Conservation (phyloP, 1,140 invertebrate genomes). For the Yoshiicerus persimilis region DNA sequence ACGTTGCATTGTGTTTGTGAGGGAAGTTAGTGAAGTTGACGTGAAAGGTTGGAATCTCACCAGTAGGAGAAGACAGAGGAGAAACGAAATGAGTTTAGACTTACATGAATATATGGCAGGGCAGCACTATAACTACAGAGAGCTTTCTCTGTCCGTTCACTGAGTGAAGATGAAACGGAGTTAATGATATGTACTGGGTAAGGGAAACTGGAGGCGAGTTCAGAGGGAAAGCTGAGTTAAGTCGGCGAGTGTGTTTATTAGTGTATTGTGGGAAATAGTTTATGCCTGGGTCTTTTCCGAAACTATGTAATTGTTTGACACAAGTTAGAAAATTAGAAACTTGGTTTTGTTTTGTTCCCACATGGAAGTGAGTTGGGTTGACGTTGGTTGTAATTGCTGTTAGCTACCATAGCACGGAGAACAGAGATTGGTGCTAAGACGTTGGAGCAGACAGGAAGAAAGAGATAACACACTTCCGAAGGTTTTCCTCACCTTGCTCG, state of each 20-base stretch:
- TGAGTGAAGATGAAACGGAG: not conserved
- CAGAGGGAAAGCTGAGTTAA: not conserved
- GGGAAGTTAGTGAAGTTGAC: not conserved
- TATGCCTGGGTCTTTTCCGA: not conserved
- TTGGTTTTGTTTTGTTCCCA: not conserved
- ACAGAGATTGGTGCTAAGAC: not conserved
- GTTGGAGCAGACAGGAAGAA: not conserved
- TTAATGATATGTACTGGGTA: not conserved
- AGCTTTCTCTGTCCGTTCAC: not conserved
- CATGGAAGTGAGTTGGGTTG: not conserved
- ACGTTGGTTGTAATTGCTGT: not conserved
- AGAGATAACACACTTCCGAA: not conserved
- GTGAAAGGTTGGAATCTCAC: not conserved
- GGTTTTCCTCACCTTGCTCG: not conserved
- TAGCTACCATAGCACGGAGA: not conserved
- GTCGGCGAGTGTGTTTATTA: not conserved
- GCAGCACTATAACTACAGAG: not conserved
- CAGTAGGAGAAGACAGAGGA: not conserved
- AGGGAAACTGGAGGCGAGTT: not conserved
- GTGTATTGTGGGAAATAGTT: not conserved
- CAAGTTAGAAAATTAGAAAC: not conserved
- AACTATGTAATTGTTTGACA: not conserved
- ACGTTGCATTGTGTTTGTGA: too few species aligned
- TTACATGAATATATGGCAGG: not conserved
- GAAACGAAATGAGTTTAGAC: not conserved